Conservation (phyloP, 2,888 invertebrate genomes). For the Macropis europaea region DNA sequence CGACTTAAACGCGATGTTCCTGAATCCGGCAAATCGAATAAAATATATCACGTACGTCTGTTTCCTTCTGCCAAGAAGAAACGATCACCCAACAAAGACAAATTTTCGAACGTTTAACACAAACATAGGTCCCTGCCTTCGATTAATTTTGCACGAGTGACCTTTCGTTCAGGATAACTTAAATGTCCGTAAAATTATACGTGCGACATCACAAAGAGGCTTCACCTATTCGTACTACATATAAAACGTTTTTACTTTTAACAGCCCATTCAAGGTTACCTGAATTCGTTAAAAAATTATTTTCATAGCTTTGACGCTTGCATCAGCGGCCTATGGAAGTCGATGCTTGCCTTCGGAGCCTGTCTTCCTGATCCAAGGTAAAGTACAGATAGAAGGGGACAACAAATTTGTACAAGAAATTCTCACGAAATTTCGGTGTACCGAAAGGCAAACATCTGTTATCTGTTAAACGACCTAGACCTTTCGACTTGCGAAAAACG, state of each 20-base stretch:
- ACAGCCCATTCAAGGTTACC: conserved; percentile 39
- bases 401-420: conserved; percentile 63
- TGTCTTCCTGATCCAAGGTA: conserved; percentile 17
- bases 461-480: conserved; percentile 70
- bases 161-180: neutral
- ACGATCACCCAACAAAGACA: too few relatives aligned
- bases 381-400: too few relatives aligned
- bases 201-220: neutral
- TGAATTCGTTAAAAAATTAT: conserved; percentile 53
- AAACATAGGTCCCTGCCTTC: too few relatives aligned
- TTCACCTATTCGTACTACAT: conserved; percentile 10
- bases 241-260: conserved; percentile 17
- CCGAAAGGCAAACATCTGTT: conserved; percentile 51
- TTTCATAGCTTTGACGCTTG: conserved; percentile 46
- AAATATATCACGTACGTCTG: neutral
- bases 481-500: conserved; percentile 66
- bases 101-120: neutral
- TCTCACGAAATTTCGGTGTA: conserved; percentile 63
- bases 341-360: conserved; percentile 1
- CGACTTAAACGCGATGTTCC: neutral
- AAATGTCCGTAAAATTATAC: neutral
- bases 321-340: conserved; percentile 29
- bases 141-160: neutral
- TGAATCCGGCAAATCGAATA: conserved; percentile 10
- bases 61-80: neutral